Evolutionary conservation across 2,888 invertebrate genomes (phyloP).

Genomic region (Meteorus colon): DNA sequence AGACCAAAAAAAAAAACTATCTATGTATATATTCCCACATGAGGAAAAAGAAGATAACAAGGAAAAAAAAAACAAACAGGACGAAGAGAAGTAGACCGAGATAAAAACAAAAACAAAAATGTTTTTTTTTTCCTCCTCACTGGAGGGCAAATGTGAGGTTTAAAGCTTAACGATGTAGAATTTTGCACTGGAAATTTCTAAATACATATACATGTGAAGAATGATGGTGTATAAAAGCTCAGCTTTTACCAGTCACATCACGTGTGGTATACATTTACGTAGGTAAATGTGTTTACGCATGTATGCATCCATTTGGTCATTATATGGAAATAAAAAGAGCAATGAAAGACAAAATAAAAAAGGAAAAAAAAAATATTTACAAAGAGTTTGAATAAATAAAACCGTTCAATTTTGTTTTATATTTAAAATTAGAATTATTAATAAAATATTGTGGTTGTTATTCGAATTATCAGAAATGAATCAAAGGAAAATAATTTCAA

Average conservation of each 20-base stretch:
- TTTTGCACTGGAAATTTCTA: background rate
- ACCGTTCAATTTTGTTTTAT: too few relatives aligned
- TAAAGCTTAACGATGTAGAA: conserved; percentile 3
- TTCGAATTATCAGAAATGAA: too few relatives aligned
- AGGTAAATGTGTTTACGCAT: too few relatives aligned
- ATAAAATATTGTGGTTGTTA: too few relatives aligned
- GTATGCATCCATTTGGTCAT: too few relatives aligned
- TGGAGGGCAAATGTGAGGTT: background rate
- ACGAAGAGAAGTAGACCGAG: background rate
- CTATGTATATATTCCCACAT: background rate
- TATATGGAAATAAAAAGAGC: background rate
- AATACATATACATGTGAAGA: background rate
- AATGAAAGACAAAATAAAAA: background rate
- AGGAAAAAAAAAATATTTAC: too few relatives aligned
- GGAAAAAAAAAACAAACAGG: too few relatives aligned
- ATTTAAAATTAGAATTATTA: too few relatives aligned
- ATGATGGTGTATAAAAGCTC: conserved; percentile 1
- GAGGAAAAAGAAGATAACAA: background rate
- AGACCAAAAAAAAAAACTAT: background rate
- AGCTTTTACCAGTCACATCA: background rate
- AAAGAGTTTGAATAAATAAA: too few relatives aligned
- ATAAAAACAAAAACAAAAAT: background rate
- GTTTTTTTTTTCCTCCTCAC: background rate
- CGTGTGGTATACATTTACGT: too few relatives aligned
- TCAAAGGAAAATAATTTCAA: too few relatives aligned